Conservation (phyloP, 2,113 vertebrate genomes). For the Danio rerio region DNA sequence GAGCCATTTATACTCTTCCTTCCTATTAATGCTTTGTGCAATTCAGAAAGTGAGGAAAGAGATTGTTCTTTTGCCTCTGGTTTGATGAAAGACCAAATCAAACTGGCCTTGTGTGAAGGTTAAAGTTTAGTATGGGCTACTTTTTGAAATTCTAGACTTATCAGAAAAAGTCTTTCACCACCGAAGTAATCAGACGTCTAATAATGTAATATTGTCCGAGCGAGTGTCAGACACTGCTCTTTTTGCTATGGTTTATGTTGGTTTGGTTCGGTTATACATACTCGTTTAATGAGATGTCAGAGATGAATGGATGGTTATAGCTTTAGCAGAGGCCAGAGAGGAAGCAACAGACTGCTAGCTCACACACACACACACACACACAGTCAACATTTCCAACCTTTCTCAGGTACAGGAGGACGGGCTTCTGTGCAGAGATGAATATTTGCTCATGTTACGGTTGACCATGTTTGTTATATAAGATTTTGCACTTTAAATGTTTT, state of each 20-base stretch:
- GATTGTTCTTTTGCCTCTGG: conserved; percentile 4
- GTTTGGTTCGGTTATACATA: conserved; percentile 23
- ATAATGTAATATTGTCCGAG: neutral
- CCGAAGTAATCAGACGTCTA: neutral
- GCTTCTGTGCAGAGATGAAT: neutral
- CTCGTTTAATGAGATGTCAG: conserved; percentile 37
- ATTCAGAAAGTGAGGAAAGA: neutral
- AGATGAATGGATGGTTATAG: conserved; percentile 41
- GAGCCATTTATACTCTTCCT: conserved; percentile 32
- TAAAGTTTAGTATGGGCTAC: neutral
- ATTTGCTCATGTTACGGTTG: neutral
- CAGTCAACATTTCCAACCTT: conserved; percentile 15
- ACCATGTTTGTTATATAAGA: neutral
- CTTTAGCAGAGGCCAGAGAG: conserved; percentile 49
- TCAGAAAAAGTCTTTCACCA: neutral
- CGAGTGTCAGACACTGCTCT: neutral
- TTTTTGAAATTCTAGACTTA: neutral
- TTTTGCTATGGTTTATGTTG: conserved; percentile 28
- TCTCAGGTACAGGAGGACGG: conserved; percentile 4
- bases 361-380: conserved; percentile 7
- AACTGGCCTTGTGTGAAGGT: neutral
- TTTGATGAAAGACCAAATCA: conserved; percentile 3
- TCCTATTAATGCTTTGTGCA: conserved; percentile 27
- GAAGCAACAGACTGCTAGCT: neutral
- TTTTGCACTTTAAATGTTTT: neutral